Conservation (phyloP, 2,797 vertebrate genomes). For the Lacerta viridis region DNA sequence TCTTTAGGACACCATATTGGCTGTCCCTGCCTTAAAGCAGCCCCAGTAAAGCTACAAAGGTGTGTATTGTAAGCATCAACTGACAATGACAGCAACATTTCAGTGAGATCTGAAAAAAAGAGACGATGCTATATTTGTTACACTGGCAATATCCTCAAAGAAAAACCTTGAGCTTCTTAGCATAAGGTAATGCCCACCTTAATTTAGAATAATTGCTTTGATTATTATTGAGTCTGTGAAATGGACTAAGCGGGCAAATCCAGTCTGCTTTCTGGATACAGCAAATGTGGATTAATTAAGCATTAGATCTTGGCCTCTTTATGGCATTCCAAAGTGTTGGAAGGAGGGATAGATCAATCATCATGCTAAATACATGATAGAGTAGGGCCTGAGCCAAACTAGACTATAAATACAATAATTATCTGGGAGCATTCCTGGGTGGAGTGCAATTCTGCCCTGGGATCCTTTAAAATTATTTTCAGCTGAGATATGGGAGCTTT, state of each 20-base stretch:
- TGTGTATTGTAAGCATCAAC: too few species aligned
- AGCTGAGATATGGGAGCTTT: neutral
- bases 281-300: neutral
- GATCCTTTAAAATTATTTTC: neutral
- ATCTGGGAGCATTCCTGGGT: neutral
- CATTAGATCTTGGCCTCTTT: neutral
- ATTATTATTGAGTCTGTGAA: too few species aligned
- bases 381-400: neutral
- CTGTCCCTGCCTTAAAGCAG: too few species aligned
- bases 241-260: neutral
- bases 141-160: neutral
- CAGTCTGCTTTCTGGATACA: neutral
- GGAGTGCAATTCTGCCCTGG: neutral
- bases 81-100: too few species aligned
- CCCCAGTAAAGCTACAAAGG: too few species aligned
- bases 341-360: neutral
- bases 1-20: too few species aligned
- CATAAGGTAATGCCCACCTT: neutral
- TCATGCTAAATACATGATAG: neutral
- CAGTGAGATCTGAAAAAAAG: too few species aligned
- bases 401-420: neutral
- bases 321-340: neutral
- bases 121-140: neutral
- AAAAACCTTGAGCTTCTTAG: neutral
- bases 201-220: neutral